phyloP scores from a whole-genome alignment of 2,113 vertebrate genomes.

The Jacana jacana region DNA sequence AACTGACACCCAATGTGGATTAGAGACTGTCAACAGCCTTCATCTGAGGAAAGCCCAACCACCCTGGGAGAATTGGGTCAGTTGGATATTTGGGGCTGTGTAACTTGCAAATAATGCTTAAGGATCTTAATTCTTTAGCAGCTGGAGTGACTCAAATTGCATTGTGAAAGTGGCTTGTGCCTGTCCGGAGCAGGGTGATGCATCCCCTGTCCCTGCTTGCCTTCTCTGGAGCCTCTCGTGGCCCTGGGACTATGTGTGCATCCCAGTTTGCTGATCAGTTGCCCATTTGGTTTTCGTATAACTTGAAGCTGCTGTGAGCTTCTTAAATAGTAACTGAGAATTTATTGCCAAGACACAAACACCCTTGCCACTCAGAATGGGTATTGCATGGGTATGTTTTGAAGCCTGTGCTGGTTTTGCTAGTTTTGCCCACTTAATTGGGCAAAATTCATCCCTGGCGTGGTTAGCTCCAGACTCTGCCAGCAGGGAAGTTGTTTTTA shows the following conservation, averaged over 20 bases:
- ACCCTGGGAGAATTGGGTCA: background rate
- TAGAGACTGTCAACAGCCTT: background rate
- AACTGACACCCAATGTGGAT: background rate
- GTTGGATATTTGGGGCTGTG: background rate
- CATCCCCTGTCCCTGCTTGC: background rate
- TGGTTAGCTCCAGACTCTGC: background rate
- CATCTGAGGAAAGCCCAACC: background rate
- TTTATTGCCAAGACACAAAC: background rate
- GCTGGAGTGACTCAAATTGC: background rate
- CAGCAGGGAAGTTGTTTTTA: background rate
- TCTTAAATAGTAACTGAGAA: background rate
- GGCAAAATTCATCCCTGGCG: background rate
- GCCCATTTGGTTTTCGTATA: background rate
- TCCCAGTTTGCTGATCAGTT: background rate
- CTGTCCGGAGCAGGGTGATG: background rate
- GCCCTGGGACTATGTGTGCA: background rate
- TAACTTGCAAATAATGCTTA: background rate
- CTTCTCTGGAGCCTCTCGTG: background rate
- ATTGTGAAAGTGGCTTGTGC: background rate
- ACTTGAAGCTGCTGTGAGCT: background rate
- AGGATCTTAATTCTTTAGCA: background rate
- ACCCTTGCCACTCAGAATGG: too few relatives aligned
- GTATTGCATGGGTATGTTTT: background rate
- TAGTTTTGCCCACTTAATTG: background rate
- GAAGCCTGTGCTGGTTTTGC: background rate